phyloP scores from a whole-genome alignment of 2,888 invertebrate genomes.

The Microctonus brassicae region DNA sequence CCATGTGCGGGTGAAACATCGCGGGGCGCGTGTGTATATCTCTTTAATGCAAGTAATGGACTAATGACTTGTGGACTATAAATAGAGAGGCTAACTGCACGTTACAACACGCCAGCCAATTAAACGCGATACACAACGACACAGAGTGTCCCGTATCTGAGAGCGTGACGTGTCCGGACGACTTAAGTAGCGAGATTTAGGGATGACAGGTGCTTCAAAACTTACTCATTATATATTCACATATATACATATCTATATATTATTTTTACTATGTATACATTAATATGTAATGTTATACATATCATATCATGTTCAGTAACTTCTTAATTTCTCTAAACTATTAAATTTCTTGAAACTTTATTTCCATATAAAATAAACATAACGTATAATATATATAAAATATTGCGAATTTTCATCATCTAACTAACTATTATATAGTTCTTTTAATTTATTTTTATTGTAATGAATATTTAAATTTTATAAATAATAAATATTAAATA shows the following conservation, averaged over 20 bases:
- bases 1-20: constrained; percentile 15
- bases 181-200: constrained; percentile 68
- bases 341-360: no score
- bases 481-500: no score
- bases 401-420: no score
- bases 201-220: constrained; percentile 62
- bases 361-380: no score
- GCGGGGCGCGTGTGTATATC: constrained; percentile 34
- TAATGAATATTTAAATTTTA: no score
- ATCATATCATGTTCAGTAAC: no score
- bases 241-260: constrained; percentile 41
- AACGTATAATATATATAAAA: no score
- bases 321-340: no score
- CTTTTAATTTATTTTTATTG: no score
- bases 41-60: constrained; percentile 59
- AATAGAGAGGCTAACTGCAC: constrained; percentile 53
- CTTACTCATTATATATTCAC: constrained; percentile 31
- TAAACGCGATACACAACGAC: constrained; percentile 59
- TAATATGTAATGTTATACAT: not conserved
- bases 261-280: no score
- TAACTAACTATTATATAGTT: no score
- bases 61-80: constrained; percentile 61
- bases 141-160: constrained; percentile 39
- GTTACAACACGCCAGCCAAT: constrained; percentile 61
- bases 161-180: constrained; percentile 55